Percentiles rank a stretch among this genome's conserved stretches.
Evolutionary conservation across 2,888 invertebrate species (phyloP).

Genomic region (Apodemia hepburni): DNA sequence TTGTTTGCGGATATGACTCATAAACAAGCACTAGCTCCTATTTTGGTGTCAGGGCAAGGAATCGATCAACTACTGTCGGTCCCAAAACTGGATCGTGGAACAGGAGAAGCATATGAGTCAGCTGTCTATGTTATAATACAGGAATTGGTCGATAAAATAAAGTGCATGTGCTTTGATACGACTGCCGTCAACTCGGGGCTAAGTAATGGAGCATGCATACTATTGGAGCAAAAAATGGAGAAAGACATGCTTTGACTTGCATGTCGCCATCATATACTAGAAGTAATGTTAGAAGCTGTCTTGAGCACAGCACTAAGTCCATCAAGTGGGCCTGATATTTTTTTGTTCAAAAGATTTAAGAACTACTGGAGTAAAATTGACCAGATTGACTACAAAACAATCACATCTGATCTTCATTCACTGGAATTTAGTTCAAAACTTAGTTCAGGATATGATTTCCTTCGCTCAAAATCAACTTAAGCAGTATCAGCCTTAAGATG

Average conservation of each 20-base stretch:
- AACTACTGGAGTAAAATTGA: neutral
- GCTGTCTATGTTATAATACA: no score
- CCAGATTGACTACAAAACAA: neutral
- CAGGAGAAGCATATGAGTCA: no score
- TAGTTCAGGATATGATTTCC: neutral
- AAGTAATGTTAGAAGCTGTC: no score
- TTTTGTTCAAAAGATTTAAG: neutral
- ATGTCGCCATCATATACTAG: no score
- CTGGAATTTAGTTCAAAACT: neutral
- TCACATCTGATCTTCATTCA: neutral
- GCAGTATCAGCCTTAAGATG: neutral
- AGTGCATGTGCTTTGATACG: no score
- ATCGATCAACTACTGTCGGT: conserved; percentile 29
- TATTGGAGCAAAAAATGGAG: no score
- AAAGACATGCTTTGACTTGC: no score
- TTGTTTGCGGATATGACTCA: no score
- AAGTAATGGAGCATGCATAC: no score
- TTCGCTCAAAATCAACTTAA: neutral
- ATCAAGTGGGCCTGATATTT: neutral
- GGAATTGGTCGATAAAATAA: no score
- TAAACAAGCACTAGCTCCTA: conserved; percentile 11
- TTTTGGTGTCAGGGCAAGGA: conserved; percentile 30
- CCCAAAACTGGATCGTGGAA: no score
- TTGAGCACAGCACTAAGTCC: conserved; percentile 18
- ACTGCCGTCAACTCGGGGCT: no score